Evolutionary conservation across 1,140 invertebrate species (phyloP), one percentile per base, ranked within the genome.

Genomic region (Trichomalopsis sarcophagae): DNA sequence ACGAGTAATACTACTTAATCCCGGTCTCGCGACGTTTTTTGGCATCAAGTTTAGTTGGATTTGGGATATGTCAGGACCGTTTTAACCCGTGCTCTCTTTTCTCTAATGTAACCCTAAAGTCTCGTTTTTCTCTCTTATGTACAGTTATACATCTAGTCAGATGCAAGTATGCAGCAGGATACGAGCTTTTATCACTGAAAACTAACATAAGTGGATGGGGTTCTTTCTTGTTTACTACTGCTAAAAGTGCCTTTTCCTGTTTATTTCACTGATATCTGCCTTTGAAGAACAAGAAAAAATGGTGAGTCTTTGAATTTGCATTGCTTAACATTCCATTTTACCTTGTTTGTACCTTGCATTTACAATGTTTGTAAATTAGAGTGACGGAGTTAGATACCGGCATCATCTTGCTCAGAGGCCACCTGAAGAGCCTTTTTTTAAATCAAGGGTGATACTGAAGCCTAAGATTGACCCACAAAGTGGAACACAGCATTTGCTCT

Each of bases 401-500:
- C 77, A 86, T 21, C 40, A 82, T 68, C 4, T 75, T 21, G 17
- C 74, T n/a, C 85, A 84, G 33, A 84, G 36, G 77, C 27, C 73
- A 62, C 36, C 47, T 50, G 78, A 87, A 27, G 85, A 86, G 62
- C 30, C 81, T 36, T 82, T 81, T 66, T 86, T 79, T 23, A 86
- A 79, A 50, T 86, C 85, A 47, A 62, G 71, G 75, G 68, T 81
- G 7, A 75, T 82, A 40, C 27, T 75, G 10, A 86, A 86, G 27
- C 36, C 81, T 30, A 86, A 80, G 66, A 23, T 21, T 33, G 74
- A 86, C 78, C 86, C 88, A 74, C 89, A 90, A 80, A 91, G 90
- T 87, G 90, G 90, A 44, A 92, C 92, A 0, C 91, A 93, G 27
- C 92, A 94, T 88, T 90, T 95, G 23, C 84, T 94, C n/a, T 93